Base-by-base conservation (phyloP, 53 echinoderm and acorn worm genomes). In the Crossaster papposus region DNA sequence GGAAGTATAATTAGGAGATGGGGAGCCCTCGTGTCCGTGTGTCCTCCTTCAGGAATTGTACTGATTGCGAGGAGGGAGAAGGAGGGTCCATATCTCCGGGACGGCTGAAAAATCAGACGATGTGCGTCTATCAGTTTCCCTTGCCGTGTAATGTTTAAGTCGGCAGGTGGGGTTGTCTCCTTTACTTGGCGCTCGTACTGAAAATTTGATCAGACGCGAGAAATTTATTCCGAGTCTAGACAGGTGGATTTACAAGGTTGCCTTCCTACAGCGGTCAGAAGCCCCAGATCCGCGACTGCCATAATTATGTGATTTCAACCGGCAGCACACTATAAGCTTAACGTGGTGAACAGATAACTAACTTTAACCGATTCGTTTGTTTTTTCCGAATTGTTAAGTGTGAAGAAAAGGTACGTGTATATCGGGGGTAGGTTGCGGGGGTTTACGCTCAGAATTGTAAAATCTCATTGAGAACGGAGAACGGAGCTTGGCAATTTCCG, bases 1-100 rank as follows among this genome's bases (percentile, higher is more conserved):
- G 75, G 75, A 34, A 74, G 28, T 4, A 24, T 74, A 78, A 78
- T 78, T 51, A 78, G 51, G 50, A 13, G 75, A 22, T n/a, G 68
- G 36, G 35, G 74, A 73, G 36, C 34, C 12, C 32, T 35, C 32
- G 12, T 12, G 29, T 0, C 2, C 24, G 29, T 13, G n/a, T n/a
- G n/a, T 36, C 74, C 32, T 36, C 35, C 74, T 36, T 28, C 13
- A 73, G 74, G 74, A 73, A 34, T 35, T 33, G 34, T n/a, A 20
- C 9, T 23, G 68, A 68, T 44, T 68, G 68, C 68, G 28, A 28
- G 74, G 17, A 14, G 14, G 74, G 74, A n/a, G n/a, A n/a, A 32
- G 36, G 35, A 20, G 74, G 74, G 74, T 33, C 28, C 68, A n/a
- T 35, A 18, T 2, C 74, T 33, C 15, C 2, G 17, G 36, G 74